Base-by-base conservation (phyloP, 64 coral and sea anemone species). In the Montipora efflorescens region DNA sequence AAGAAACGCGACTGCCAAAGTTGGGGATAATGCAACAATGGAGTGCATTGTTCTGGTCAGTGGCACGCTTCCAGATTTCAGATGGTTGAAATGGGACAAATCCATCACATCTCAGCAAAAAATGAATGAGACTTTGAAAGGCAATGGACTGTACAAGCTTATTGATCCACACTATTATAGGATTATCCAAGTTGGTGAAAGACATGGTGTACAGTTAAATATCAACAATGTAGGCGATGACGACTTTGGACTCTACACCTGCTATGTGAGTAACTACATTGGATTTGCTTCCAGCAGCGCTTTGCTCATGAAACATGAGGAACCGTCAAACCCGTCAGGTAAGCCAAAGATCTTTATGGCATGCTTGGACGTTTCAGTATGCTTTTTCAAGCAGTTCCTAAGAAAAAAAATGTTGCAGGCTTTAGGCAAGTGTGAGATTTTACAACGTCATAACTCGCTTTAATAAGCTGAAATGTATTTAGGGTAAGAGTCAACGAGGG, bases 221-320 rank as follows among this genome's bases (percentile, higher is more conserved):
- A 68, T 93, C 69, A 84, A 47, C 47, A 95, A 98, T 79, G 93
- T 98, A 22, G 93, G 88, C 14, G 89, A 98, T 70, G 74, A 98
- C 0, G 96, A 98, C 93, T 95, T 93, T 49, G 96, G 96, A 48
- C 76, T 98, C 7, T 98, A 98, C 73, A 95, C 96, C 0, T 98
- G 97, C 61, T 87, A 69, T 73, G 94, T 89, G 74, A 95, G 91
- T 50, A 98, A 98, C 57, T 89, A 98, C 71, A 93, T 98, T 7
- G 97, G 97, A 45, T 76, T n/a, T 2, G 94, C 84, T 28, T 79
- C 79, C 13, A 91, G 51, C 19, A 98, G 92, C 68, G 94, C 94
- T 9, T 96, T 96, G 70, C 78, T 98, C 69, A 94, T n/a, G 22
- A 89, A 77, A 75, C 88, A 82, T 62, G 70, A 57, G 48, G 74